These are phyloP conservation scores for Embidobia sp. DNA, from an alignment of 2,888 invertebrate species.

Conservation along the genomic window DNA sequence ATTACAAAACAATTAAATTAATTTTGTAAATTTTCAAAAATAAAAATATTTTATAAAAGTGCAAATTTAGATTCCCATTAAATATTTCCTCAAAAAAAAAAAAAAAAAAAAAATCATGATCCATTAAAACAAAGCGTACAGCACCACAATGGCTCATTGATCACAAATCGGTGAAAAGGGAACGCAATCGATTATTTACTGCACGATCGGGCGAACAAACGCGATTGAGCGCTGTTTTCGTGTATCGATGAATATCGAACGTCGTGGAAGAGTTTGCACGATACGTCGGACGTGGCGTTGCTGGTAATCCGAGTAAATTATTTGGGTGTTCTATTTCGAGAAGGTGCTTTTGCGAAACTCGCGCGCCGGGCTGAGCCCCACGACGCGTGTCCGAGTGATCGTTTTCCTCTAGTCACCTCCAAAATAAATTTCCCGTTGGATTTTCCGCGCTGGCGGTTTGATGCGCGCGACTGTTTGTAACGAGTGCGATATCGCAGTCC, in stretches of 20 bases:
- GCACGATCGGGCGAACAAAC: slow-evolving; percentile 1
- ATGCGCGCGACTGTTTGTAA: slow-evolving; percentile 63
- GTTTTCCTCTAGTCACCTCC: slow-evolving; percentile 72
- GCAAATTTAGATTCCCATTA: too few relatives aligned
- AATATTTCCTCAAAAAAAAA: too few relatives aligned
- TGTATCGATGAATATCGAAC: slow-evolving; percentile 60
- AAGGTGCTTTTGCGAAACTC: slow-evolving; percentile 82
- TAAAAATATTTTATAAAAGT: too few relatives aligned
- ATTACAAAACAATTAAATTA: too few relatives aligned
- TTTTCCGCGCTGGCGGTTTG: slow-evolving; percentile 62
- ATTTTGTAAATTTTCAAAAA: too few relatives aligned
- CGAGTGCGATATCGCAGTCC: slow-evolving; percentile 48
- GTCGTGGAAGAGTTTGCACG: slow-evolving; percentile 56
- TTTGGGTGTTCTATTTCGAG: slow-evolving; percentile 82
- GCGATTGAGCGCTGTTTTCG: slow-evolving; percentile 17
- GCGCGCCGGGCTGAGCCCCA: slow-evolving; percentile 74
- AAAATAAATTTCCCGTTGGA: slow-evolving; percentile 76
- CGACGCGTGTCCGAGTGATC: slow-evolving; percentile 59
- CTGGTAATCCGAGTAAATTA: slow-evolving; percentile 81
- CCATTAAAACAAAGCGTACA: too few relatives aligned
- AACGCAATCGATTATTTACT: too few relatives aligned
- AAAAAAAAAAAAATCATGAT: too few relatives aligned
- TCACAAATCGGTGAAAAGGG: too few relatives aligned
- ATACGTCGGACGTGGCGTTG: slow-evolving; percentile 71
- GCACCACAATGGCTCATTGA: too few relatives aligned